Conservation (phyloP, 2,113 vertebrate genomes). For the Euleptes europaea region DNA sequence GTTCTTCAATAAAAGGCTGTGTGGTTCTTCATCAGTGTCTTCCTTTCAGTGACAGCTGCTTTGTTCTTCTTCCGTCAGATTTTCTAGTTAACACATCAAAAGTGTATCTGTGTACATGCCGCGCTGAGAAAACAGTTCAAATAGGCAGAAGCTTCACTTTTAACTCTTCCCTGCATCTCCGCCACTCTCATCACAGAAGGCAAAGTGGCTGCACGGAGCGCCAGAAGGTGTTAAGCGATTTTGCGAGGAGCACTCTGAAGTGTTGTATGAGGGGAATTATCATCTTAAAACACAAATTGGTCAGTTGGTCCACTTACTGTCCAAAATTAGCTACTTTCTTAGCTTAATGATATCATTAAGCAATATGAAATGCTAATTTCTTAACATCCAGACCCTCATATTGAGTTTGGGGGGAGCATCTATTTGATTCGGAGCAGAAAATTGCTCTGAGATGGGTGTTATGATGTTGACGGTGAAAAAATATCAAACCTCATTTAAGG, state of each 20-base stretch:
- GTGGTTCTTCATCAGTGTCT: conserved; percentile 87
- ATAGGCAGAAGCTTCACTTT: conserved; percentile 82
- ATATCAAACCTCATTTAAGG: background rate
- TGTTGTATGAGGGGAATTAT: conserved; percentile 42
- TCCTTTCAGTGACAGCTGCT: conserved; percentile 89
- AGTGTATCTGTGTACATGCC: conserved; percentile 84
- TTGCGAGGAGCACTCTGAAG: conserved; percentile 53
- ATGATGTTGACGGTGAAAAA: conserved; percentile 41
- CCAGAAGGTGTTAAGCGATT: conserved; percentile 70
- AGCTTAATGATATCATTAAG: conserved; percentile 54
- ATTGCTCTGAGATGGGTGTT: conserved; percentile 48
- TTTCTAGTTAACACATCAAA: conserved; percentile 95
- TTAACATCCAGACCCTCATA: conserved; percentile 48
- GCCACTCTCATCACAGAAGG: conserved; percentile 72
- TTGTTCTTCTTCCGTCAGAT: conserved; percentile 92
- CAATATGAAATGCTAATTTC: conserved; percentile 60
- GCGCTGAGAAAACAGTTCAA: conserved; percentile 83
- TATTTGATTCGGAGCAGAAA: conserved; percentile 56
- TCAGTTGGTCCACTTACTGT: conserved; percentile 51
- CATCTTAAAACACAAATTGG: conserved; percentile 53
- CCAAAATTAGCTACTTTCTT: conserved; percentile 54
- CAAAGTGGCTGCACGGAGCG: conserved; percentile 52
- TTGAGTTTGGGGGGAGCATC: background rate
- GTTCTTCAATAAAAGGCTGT: conserved; percentile 90
- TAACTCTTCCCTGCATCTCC: conserved; percentile 79